Evolutionary conservation across 2,797 vertebrate species (phyloP).

Genomic region (Alca torda): DNA sequence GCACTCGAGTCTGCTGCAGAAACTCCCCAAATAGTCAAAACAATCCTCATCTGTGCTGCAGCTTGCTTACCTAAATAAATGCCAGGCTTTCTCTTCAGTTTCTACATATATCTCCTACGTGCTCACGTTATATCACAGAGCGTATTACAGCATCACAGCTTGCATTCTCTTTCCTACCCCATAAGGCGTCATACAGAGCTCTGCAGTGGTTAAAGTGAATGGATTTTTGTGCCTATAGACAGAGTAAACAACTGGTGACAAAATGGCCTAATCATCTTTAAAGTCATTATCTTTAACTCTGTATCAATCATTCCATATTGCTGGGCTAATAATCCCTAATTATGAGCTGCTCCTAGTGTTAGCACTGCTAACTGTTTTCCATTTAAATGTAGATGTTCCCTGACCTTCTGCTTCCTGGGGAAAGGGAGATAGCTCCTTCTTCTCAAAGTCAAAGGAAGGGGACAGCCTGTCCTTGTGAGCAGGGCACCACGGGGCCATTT

Average conservation of each 20-base stretch:
- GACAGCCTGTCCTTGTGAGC: background rate
- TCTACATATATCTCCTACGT: background rate
- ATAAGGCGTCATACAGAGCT: background rate
- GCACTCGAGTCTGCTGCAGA: background rate
- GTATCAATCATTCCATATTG: slow-evolving; percentile 31
- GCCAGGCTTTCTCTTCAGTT: background rate
- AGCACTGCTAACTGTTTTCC: background rate
- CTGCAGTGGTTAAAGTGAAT: background rate
- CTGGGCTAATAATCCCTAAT: slow-evolving; percentile 40
- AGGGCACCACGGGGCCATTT: background rate
- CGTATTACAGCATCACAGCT: background rate
- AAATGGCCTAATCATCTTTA: slow-evolving; percentile 5
- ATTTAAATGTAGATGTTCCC: slow-evolving; percentile 25
- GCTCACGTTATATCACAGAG: background rate
- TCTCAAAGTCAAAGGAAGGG: background rate
- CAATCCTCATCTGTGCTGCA: background rate
- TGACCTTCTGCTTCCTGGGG: background rate
- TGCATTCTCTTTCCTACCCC: background rate
- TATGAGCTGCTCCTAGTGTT: slow-evolving; percentile 4
- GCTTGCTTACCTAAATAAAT: background rate
- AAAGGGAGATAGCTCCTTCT: background rate
- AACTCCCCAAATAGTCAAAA: background rate
- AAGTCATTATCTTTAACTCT: slow-evolving; percentile 23
- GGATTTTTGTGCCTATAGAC: background rate
- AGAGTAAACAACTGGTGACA: slow-evolving; percentile 6